phyloP scores from a whole-genome alignment of 2,113 vertebrate genomes.

The Gavia stellata region DNA sequence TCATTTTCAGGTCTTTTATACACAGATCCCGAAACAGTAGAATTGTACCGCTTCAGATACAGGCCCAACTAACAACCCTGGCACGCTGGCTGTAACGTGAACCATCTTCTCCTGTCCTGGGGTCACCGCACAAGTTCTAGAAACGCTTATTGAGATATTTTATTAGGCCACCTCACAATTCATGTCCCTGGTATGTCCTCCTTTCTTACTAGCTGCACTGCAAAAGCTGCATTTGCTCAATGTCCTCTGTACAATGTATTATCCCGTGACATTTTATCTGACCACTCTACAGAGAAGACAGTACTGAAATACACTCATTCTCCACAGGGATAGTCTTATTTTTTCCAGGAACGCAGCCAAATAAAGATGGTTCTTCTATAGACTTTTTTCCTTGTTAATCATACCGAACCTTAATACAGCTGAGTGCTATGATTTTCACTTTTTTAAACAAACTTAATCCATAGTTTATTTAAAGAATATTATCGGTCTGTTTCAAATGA shows the following conservation, averaged over 20 bases:
- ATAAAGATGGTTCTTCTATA: not conserved
- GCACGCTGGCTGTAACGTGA: accelerated
- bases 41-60: not conserved
- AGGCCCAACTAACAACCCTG: not conserved
- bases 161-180: not conserved
- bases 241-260: not conserved
- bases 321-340: not conserved
- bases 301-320: not conserved
- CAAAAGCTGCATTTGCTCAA: not conserved
- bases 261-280: not conserved
- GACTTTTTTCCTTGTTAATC: not conserved
- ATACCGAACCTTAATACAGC: not conserved
- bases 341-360: not conserved
- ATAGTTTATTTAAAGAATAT: not conserved
- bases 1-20: not conserved
- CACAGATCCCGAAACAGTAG: not conserved
- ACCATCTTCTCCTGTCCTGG: not conserved
- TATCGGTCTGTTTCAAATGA: not conserved
- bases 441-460: not conserved
- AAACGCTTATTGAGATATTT: not conserved
- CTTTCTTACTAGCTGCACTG: not conserved
- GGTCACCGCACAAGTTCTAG: not conserved
- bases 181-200: not conserved
- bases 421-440: not conserved
- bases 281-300: not conserved